Evolutionary conservation across 2,888 invertebrate species (phyloP), one percentile per base, ranked within the genome.

Genomic region (Bellardia bayeri): DNA sequence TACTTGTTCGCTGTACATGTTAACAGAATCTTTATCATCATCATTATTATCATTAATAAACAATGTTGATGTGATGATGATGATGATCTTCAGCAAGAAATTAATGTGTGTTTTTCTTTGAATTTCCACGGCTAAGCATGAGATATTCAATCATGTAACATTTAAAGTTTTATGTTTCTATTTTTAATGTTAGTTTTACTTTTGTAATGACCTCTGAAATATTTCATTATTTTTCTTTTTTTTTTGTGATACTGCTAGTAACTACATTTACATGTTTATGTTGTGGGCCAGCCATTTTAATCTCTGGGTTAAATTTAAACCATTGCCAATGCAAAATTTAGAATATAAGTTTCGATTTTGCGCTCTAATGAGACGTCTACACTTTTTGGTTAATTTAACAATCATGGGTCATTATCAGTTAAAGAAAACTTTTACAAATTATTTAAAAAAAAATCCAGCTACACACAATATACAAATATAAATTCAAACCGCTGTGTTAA

Each of bases 161-260:
- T 86, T 86, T 79, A 75, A 76, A 58, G 64, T 61, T 61, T 61
- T 68, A 16, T 45, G 37, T 37, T 49, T 68, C 54, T 68, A n/a
- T 58, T 58, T 37, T 37, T 37, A 1, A 37, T 37, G 45, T 45
- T 45, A 45, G 11, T 0, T 54, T 33, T 61, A 54, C 23, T 75
- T 76, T 79, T 82, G 69, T 58, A 76, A 75, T 86, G 82, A 86
- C 86, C 82, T 86, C 80, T 75, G 79, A 80, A 86, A 86, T 75
- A 80, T 75, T 86, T 86, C 63, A 78, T 74, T 58, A 6, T 42
- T n/a, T 45, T 45, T 49, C 40, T 51, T 42, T 66, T 45, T 49
- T 49, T 51, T 42, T 66, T 30, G 42, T 64, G 16, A 4, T 23
- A 30, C 56, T 54, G 42, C 49, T 42, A 33, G 23, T 45, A 37